Base-by-base conservation (phyloP, 2,113 vertebrate species). In the Campylorhamphus procurvoides region DNA sequence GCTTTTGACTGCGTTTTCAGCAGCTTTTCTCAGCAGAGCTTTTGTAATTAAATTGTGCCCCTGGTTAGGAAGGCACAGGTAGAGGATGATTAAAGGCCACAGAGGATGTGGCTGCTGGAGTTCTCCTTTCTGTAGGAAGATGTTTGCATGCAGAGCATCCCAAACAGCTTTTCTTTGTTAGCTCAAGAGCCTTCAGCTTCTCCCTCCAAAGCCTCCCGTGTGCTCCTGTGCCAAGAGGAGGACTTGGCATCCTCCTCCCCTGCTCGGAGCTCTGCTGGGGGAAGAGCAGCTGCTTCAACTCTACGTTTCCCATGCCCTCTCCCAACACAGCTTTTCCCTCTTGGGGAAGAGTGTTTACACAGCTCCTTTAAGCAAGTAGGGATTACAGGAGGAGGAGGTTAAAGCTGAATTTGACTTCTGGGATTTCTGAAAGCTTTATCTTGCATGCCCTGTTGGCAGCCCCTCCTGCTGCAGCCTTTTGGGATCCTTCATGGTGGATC, bases 21-120 rank as follows among this genome's bases (percentile, higher is more conserved):
- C 92, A 91, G 73, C 90, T 84, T 44, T 52, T 42, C 27, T 46
- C 50, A 78, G 79, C 39, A 24, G 55, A 74, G 85, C 60, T 94
- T 92, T 94, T 93, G 72, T 94, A 95, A 96, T 96, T 94, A 93
- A 94, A 86, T 73, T 60, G 72, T 92, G 87, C 90, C 82, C 74
- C 82, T 95, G 85, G 83, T 95, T 88, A 84, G 85, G 78, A 90
- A 77, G 73, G 82, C 68, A n/a, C 64, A 44, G 49, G 64, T 76
- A 80, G 81, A 39, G 62, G 72, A 63, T 67, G 69, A 72, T 90
- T 85, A 88, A 92, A 84, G 81, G 82, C 92, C 58, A 40, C 33
- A 23, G 72, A 80, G 89, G 46, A 87, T 62, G 33, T 39, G 59
- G 28, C 22, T 82, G 78, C 46, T 52, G 52, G 47, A 40, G 71